Evolutionary conservation across 92 coral and sea anemone genomes (phyloP).

Genomic region (Epizoanthus scotinus): DNA sequence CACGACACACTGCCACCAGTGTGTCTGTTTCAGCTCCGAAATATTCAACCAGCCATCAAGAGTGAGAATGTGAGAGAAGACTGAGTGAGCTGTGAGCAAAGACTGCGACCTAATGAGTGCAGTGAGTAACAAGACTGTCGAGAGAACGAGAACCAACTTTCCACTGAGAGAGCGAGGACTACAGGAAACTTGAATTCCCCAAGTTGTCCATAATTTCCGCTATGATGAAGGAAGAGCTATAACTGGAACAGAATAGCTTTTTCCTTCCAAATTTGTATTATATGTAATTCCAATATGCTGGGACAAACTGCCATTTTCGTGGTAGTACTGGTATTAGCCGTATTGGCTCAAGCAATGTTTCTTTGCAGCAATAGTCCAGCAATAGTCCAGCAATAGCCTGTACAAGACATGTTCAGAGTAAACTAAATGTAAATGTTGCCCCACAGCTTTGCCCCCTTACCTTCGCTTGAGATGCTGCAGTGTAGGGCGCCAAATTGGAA

Average conservation of each 20-base stretch:
- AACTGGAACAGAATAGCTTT: too few relatives aligned
- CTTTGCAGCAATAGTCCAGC: too few relatives aligned
- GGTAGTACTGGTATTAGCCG: not conserved
- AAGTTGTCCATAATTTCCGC: not conserved
- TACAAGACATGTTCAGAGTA: too few relatives aligned
- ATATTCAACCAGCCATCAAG: slow-evolving; percentile 35
- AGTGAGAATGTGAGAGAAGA: slow-evolving; percentile 47
- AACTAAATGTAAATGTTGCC: too few relatives aligned
- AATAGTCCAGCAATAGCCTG: too few relatives aligned
- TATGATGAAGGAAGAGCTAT: not conserved
- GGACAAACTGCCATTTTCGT: not conserved
- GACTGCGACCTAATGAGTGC: slow-evolving; percentile 34
- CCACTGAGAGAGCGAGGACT: not conserved
- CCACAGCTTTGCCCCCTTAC: too few relatives aligned
- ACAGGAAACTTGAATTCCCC: not conserved
- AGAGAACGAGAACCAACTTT: not conserved
- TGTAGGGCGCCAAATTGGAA: too few relatives aligned
- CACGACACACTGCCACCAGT: slow-evolving; percentile 16
- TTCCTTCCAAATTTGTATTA: not conserved
- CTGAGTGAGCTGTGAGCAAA: slow-evolving; percentile 35
- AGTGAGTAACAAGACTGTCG: not conserved
- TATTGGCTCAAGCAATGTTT: too few relatives aligned
- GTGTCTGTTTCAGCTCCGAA: slow-evolving; percentile 33
- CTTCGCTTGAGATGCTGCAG: too few relatives aligned
- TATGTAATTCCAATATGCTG: not conserved